These are phyloP conservation scores for Pterostichus madidus DNA, from an alignment of 2,888 invertebrate species.

Conservation along the genomic window DNA sequence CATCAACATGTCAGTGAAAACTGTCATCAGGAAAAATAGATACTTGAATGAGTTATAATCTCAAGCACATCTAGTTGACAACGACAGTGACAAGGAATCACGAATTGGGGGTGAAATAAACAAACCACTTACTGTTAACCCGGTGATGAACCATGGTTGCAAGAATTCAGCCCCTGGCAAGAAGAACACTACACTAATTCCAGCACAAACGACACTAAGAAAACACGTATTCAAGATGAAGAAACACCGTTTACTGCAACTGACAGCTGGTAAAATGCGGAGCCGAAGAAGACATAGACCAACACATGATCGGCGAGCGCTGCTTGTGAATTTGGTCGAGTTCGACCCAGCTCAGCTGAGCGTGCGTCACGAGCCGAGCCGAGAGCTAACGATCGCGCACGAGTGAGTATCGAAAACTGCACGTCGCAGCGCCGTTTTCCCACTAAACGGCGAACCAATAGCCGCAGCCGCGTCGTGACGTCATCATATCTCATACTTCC, in stretches of 20 bases:
- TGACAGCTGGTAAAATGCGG: conserved; percentile 17
- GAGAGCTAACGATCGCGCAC: conserved; percentile 51
- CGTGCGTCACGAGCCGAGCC: conserved; percentile 52
- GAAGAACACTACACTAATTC: not conserved
- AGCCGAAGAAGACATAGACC: conserved; percentile 8
- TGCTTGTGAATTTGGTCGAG: conserved; percentile 42
- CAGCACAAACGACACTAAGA: conserved; percentile 36
- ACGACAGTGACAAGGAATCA: conserved; percentile 20
- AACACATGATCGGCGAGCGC: conserved; percentile 40
- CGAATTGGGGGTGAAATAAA: conserved; percentile 19
- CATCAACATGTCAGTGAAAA: not conserved
- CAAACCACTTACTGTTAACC: conserved; percentile 69
- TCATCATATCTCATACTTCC: conserved; percentile 54
- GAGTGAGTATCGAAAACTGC: conserved; percentile 60
- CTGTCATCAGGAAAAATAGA: not conserved
- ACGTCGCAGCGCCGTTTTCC: conserved; percentile 60
- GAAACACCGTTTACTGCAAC: conserved; percentile 29
- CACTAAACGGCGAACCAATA: conserved; percentile 60
- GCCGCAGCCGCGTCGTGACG: conserved; percentile 45
- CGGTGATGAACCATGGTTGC: conserved; percentile 70
- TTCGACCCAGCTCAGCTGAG: conserved; percentile 57
- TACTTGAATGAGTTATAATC: conserved; percentile 8
- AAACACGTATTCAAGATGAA: conserved; percentile 10
- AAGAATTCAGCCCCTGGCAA: conserved; percentile 56
- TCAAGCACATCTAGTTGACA: conserved; percentile 12